phyloP scores from a whole-genome alignment of 2,113 vertebrate genomes.

The Alaudala cheleensis region DNA sequence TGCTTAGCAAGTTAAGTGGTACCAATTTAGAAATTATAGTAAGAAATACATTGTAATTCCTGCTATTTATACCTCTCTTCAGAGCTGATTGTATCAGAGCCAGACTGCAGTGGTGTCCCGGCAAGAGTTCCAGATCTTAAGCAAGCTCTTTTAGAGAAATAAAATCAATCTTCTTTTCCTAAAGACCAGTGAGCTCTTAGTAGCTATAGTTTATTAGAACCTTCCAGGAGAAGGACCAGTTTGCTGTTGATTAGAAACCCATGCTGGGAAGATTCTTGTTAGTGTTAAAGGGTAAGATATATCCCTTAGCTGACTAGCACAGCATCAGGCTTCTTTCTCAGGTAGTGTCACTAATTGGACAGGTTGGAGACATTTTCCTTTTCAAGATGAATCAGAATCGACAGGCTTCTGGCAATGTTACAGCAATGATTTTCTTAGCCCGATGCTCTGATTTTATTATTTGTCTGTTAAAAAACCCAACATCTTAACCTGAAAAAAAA shows the following conservation, averaged over 20 bases:
- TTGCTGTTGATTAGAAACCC: neutral
- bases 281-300: neutral
- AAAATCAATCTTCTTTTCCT: neutral
- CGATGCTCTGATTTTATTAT: conserved; percentile 35
- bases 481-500: neutral
- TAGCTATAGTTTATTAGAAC: neutral
- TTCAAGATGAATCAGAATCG: conserved; percentile 1
- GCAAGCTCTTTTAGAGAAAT: neutral
- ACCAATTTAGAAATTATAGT: conserved; percentile 7
- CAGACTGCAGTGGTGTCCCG: conserved; percentile 70
- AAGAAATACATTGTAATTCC: conserved; percentile 45
- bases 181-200: neutral
- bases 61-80: conserved; percentile 21
- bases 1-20: conserved; percentile 38
- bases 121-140: conserved; percentile 38
- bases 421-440: neutral
- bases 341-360: neutral
- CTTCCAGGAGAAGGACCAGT: neutral
- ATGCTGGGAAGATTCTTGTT: neutral
- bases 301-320: neutral
- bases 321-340: neutral
- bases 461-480: neutral
- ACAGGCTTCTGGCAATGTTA: neutral
- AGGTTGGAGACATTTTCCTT: conserved; percentile 23
- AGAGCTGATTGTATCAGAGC: conserved; percentile 50